A percentile compares a stretch with the other conserved stretches of the same genome.
Conservation (phyloP, 1,140 invertebrate species). For the Melitaea cinxia region DNA sequence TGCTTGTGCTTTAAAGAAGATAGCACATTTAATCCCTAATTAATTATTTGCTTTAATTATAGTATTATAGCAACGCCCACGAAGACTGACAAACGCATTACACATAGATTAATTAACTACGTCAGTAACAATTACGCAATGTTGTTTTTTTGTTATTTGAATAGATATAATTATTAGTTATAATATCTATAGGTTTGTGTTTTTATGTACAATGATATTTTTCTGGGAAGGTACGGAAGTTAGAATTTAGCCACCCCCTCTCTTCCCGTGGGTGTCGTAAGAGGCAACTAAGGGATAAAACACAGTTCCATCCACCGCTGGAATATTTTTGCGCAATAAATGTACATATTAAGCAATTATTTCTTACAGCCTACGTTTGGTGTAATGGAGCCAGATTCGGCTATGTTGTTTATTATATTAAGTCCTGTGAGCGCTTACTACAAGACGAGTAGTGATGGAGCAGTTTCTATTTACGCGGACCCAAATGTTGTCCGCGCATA, state of each 20-base stretch:
- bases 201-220: too few relatives aligned
- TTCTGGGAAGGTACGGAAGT: too few relatives aligned
- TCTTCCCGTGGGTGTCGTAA: too few relatives aligned
- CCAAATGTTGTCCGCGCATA: constrained; percentile 89
- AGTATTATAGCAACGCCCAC: constrained; percentile 3
- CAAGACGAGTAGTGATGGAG: constrained; percentile 86
- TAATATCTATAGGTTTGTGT: too few relatives aligned
- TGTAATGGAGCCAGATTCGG: constrained; percentile 91
- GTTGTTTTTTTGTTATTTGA: not conserved
- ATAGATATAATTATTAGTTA: too few relatives aligned
- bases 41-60: too few relatives aligned
- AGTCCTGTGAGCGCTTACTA: constrained; percentile 98
- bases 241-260: too few relatives aligned
- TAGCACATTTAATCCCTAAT: not conserved
- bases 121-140: not conserved
- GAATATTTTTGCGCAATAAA: too few relatives aligned
- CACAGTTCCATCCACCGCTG: too few relatives aligned
- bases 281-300: too few relatives aligned
- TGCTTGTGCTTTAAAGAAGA: not conserved
- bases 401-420: constrained; percentile 94
- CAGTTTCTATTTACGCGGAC: constrained; percentile 85
- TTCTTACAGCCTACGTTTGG: constrained; percentile 92
- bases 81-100: not conserved
- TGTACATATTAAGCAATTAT: not conserved
- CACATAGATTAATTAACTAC: not conserved